Conservation (phyloP, 1,140 invertebrate genomes). For the Cherax quadricarinatus region DNA sequence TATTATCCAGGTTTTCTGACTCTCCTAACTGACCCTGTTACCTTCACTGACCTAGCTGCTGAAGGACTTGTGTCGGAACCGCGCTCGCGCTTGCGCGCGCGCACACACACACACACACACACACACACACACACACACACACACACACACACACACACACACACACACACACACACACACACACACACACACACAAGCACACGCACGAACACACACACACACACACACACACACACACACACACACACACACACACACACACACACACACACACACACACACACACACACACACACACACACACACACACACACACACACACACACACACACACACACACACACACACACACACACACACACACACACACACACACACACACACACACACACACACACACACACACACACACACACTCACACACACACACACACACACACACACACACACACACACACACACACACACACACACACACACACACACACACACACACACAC, state of each 20-base stretch:
- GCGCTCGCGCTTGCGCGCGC: neutral
- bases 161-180: slow-evolving; percentile 1
- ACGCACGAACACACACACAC: neutral
- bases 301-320: neutral
- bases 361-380: too few relatives aligned
- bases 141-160: slow-evolving; percentile 27
- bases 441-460: too few relatives aligned
- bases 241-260: slow-evolving; percentile 31
- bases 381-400: too few relatives aligned
- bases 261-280: slow-evolving; percentile 12
- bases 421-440: too few relatives aligned
- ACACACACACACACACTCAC: too few relatives aligned
- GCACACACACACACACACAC: neutral
- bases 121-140: slow-evolving; percentile 33
- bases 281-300: neutral
- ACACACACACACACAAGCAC: neutral
- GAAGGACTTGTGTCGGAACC: too few relatives aligned
- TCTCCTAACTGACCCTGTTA: too few relatives aligned
- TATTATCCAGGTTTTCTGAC: too few relatives aligned
- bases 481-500: too few relatives aligned
- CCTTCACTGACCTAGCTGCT: too few relatives aligned
- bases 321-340: slow-evolving; percentile 12
- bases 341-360: neutral
- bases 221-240: slow-evolving; percentile 20
- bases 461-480: too few relatives aligned